Evolutionary conservation across 1,140 invertebrate genomes (phyloP).

Genomic region (Camponotus floridanus): DNA sequence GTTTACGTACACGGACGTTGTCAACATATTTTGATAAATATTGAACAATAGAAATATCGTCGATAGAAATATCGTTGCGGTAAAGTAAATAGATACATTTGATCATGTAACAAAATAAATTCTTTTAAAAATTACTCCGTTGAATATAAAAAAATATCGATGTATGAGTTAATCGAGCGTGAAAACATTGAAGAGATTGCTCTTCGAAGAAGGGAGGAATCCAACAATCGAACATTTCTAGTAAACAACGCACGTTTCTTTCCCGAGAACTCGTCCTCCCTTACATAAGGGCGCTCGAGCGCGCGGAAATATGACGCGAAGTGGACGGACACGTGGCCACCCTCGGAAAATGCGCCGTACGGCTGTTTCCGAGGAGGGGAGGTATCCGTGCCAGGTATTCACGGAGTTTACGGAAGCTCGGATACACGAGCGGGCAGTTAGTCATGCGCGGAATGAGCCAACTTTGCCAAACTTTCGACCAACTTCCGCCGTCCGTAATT

Average conservation of each 20-base stretch:
- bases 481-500: slow-evolving; percentile 59
- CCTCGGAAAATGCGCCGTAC: slow-evolving; percentile 15
- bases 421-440: slow-evolving; percentile 58
- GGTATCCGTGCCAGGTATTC: slow-evolving; percentile 40
- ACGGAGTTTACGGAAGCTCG: slow-evolving; percentile 49
- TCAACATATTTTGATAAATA: background rate
- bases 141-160: background rate
- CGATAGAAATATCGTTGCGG: background rate
- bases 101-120: background rate
- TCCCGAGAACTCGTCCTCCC: too few species aligned
- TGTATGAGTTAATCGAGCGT: background rate
- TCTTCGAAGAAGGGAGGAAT: background rate
- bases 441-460: slow-evolving; percentile 63
- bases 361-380: slow-evolving; percentile 8
- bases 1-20: background rate
- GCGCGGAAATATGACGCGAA: slow-evolving; percentile 21
- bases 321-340: background rate
- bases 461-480: slow-evolving; percentile 55
- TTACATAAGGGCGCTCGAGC: background rate
- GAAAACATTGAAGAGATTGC: background rate
- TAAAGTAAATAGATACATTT: background rate
- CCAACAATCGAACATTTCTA: background rate
- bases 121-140: background rate
- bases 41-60: background rate
- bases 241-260: background rate